Evolutionary conservation across 2,888 invertebrate species (phyloP), one percentile per base, ranked within the genome.

Genomic region (Macrophya alboannulata): DNA sequence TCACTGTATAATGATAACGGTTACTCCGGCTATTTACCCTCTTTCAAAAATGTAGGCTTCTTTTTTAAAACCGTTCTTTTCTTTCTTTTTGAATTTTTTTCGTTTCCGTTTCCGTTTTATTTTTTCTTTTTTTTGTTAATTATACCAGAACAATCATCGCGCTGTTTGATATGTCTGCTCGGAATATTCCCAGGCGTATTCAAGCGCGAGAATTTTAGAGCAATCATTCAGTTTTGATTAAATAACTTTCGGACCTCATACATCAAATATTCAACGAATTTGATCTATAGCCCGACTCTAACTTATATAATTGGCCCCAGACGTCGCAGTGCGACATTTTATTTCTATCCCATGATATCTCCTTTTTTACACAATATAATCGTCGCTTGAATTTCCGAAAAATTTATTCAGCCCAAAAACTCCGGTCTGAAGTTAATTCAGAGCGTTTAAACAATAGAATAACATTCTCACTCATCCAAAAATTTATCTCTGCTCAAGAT

Each of bases 291-390:
- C 68, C 37, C 17, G 12, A 68, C 37, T 68, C 17, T 17, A 6
- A 37, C 37, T 37, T 0, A 17, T 68, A 37, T 68, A 68, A 68
- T 68, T 68, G 31, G 17, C 37, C 68, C 37, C 37, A 68, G 17
- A 68, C 37, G 68, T 68, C 68, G 68, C 68, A 68, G 31, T 68
- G 68, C 68, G 68, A 68, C 68, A 37, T 68, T 68, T 37, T 68
- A 68, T 68, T 68, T 68, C 25, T 37, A 31, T 37, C 6, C 68
- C 37, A 10, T 15, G 15, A 31, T 17, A 31, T 37, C 68, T 37
- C 37, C 37, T 17, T 12, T 31, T 68, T 68, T 37, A 25, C 37
- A 15, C 15, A 37, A 37, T 68, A 8, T 17, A 4, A 37, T 37
- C 31, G 17, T 15, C 6, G 68, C 17, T 31, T 68, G 4, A 68